Percentiles rank a stretch among this genome's conserved stretches.
Evolutionary conservation across 2,888 invertebrate genomes (phyloP).

Genomic region (Lomographa bimaculata): DNA sequence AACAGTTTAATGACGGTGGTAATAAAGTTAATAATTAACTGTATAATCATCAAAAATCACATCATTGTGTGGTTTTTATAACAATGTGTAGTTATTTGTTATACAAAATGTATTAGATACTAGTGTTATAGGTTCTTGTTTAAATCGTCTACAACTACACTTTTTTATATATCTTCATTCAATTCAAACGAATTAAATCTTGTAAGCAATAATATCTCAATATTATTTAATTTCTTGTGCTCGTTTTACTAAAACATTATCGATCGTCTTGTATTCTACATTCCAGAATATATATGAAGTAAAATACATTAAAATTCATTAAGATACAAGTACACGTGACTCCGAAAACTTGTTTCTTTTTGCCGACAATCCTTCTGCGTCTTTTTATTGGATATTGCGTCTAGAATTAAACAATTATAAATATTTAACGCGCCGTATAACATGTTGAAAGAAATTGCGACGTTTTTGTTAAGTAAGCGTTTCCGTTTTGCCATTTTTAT

Average conservation of each 20-base stretch:
- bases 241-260: slow-evolving; percentile 4
- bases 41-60: too few species aligned
- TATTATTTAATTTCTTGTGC: slow-evolving; percentile 4
- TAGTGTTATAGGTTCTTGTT: too few species aligned
- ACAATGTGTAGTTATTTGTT: too few species aligned
- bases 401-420: slow-evolving; percentile 15
- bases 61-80: too few species aligned
- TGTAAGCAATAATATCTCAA: too few species aligned
- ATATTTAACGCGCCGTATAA: slow-evolving; percentile 14
- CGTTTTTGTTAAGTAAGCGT: slow-evolving; percentile 4
- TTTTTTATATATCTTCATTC: too few species aligned
- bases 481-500: too few species aligned
- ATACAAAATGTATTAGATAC: too few species aligned
- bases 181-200: too few species aligned
- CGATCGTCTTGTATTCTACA: slow-evolving; percentile 12
- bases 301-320: slow-evolving; percentile 15
- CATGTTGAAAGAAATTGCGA: slow-evolving; percentile 10
- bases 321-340: slow-evolving; percentile 9
- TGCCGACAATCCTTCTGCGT: slow-evolving; percentile 5
- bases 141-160: too few species aligned
- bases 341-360: slow-evolving; percentile 17
- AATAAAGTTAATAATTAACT: too few species aligned
- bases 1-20: too few species aligned
- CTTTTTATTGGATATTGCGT: slow-evolving; percentile 12
- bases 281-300: slow-evolving; percentile 9